Evolutionary conservation across 2,113 vertebrate genomes (phyloP).

Genomic region (Pseudorasbora parva): DNA sequence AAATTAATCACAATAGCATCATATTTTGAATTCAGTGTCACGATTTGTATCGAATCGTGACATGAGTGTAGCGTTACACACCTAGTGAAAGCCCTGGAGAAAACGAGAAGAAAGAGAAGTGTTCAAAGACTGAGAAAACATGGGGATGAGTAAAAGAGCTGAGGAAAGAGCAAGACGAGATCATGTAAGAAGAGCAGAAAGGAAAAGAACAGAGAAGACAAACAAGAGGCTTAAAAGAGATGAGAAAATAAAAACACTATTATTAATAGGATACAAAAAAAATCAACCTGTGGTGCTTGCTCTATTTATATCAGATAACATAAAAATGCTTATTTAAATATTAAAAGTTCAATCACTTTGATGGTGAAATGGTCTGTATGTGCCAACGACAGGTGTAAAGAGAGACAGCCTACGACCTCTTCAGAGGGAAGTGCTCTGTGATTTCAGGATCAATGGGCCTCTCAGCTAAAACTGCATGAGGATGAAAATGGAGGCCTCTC

Average conservation of each 20-base stretch:
- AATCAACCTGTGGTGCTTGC: not conserved
- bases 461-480: slow-evolving; percentile 37
- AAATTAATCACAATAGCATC: no score
- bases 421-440: slow-evolving; percentile 33
- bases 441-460: slow-evolving; percentile 46
- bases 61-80: no score
- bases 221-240: not conserved
- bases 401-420: slow-evolving; percentile 28
- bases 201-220: not conserved
- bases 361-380: not conserved
- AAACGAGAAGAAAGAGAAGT: not conserved
- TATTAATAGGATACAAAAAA: not conserved
- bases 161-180: not conserved
- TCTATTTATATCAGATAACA: not conserved
- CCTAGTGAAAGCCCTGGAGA: not conserved
- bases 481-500: slow-evolving; percentile 13
- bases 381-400: slow-evolving; percentile 33
- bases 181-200: not conserved
- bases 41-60: no score
- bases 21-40: no score
- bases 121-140: not conserved
- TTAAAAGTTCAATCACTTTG: not conserved
- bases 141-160: not conserved
- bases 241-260: not conserved
- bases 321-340: slow-evolving; percentile 24